phyloP scores from a whole-genome alignment of 2,888 invertebrate species.

The Caenorhabditis japonica region DNA sequence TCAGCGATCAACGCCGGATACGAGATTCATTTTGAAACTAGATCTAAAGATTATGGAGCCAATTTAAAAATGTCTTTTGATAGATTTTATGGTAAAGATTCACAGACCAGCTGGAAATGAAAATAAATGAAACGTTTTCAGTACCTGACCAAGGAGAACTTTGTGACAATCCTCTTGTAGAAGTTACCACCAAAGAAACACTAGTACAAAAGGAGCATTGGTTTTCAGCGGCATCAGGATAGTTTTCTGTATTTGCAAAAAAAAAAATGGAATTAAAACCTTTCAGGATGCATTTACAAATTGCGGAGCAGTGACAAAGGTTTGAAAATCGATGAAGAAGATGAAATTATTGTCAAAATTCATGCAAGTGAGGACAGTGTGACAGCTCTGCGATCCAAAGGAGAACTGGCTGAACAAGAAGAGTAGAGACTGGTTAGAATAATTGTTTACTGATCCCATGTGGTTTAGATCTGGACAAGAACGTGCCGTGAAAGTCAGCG shows the following conservation, averaged over 20 bases:
- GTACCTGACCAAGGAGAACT: neutral
- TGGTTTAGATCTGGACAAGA: neutral
- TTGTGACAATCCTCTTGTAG: slow-evolving; percentile 6
- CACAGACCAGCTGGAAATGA: neutral
- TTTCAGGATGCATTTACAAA: slow-evolving; percentile 17
- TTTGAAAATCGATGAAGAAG: neutral
- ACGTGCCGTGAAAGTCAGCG: neutral
- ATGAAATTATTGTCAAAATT: slow-evolving; percentile 9
- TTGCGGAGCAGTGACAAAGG: neutral
- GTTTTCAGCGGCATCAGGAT: slow-evolving; percentile 11
- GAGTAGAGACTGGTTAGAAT: neutral
- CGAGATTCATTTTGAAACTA: slow-evolving; percentile 17
- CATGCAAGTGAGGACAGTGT: neutral
- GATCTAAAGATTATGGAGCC: neutral
- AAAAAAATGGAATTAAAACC: neutral
- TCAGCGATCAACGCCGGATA: slow-evolving; percentile 25
- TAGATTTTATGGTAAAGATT: slow-evolving; percentile 8
- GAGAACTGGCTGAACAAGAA: neutral
- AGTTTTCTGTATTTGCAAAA: neutral
- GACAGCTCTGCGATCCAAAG: neutral
- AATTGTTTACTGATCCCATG: too few species aligned
- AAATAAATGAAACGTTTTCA: neutral
- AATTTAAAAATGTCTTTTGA: slow-evolving; percentile 33
- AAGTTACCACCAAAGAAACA: slow-evolving; percentile 5
- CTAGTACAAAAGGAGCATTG: slow-evolving; percentile 7